Conservation (phyloP, 2,113 vertebrate genomes). For the Pungitius pungitius region DNA sequence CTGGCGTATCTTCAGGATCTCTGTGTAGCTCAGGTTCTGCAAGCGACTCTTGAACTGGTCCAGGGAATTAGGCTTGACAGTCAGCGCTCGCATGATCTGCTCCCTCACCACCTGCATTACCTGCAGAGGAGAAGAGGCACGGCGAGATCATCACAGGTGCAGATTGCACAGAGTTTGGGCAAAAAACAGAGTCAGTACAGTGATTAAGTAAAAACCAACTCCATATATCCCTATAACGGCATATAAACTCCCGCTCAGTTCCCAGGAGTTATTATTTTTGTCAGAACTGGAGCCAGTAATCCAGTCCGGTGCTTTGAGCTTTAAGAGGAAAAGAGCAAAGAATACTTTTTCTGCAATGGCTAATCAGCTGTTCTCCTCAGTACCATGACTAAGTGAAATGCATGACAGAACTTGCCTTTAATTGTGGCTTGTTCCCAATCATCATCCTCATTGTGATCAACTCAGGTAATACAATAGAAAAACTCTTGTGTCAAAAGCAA, state of each 20-base stretch:
- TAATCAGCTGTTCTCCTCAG: conserved; percentile 22
- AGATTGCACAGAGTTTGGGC: conserved; percentile 2
- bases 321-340: conserved; percentile 36
- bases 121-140: conserved; percentile 69
- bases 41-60: conserved; percentile 99
- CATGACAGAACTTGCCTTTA: conserved; percentile 45
- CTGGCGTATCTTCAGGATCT: conserved; percentile 99
- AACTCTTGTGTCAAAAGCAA: conserved; percentile 35
- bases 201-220: conserved; percentile 20
- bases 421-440: conserved; percentile 52
- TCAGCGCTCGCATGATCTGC: conserved; percentile 98
- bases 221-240: not conserved
- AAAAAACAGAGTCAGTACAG: not conserved
- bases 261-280: conserved; percentile 41
- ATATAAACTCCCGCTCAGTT: conserved; percentile 12
- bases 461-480: conserved; percentile 4
- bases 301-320: conserved; percentile 47
- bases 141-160: conserved; percentile 12
- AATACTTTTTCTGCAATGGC: conserved; percentile 38
- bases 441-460: conserved; percentile 48
- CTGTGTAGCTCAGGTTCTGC: conserved; percentile 98
- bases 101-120: conserved; percentile 99
- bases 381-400: conserved; percentile 36
- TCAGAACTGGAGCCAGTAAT: conserved; percentile 38
- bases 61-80: conserved; percentile 98